A percentile compares a stretch with the other conserved stretches of the same genome.
These are phyloP conservation scores for Rotaria sp. DNA, from an alignment of 2,888 invertebrate genomes.

Conservation along the genomic window DNA sequence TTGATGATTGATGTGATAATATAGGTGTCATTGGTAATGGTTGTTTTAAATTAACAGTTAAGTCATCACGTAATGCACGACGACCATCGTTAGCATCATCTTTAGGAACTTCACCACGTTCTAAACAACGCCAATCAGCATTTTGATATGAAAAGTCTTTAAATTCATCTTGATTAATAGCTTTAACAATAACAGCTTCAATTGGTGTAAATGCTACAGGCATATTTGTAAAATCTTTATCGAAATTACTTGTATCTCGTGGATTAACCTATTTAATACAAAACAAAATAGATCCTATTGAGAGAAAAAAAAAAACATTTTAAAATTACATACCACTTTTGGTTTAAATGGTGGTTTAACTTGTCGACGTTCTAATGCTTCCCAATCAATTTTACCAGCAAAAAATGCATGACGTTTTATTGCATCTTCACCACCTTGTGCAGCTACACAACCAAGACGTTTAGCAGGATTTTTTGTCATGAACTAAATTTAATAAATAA, in stretches of 20 bases:
- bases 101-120: conserved; percentile 3
- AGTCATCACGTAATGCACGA: conserved; percentile 27
- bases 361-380: conserved; percentile 76
- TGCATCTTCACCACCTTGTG: conserved; percentile 70
- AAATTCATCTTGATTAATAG: conserved; percentile 97
- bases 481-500: conserved; percentile 60
- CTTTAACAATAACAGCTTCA: conserved; percentile 70
- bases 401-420: conserved; percentile 72
- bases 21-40: conserved; percentile 25
- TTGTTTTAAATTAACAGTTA: conserved; percentile 1
- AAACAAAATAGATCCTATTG: not conserved
- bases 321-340: conserved; percentile 83
- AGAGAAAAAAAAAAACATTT: not conserved
- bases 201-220: conserved; percentile 92
- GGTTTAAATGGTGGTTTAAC: conserved; percentile 95
- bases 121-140: conserved; percentile 63
- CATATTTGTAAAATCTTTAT: conserved; percentile 96
- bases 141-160: conserved; percentile 93
- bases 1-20: not conserved
- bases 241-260: conserved; percentile 95
- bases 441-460: conserved; percentile 77
- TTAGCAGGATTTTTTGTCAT: conserved; percentile 94
- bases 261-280: conserved; percentile 70
- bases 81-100: conserved; percentile 28
- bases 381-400: conserved; percentile 85